phyloP scores from a whole-genome alignment of 2,797 vertebrate genomes.

The Poecilia wingei region DNA sequence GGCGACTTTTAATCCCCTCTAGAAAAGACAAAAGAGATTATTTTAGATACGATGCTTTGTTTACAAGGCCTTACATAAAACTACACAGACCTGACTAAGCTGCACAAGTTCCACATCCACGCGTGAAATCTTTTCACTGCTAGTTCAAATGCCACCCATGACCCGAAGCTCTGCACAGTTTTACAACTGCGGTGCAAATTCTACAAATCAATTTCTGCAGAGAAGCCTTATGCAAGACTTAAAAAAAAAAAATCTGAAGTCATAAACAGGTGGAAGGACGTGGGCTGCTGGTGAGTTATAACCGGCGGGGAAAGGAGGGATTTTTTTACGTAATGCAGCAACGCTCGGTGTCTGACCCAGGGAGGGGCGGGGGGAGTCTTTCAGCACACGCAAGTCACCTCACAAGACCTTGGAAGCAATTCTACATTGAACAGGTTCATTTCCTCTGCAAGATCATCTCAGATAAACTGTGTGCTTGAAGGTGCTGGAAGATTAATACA shows the following conservation, averaged over 20 bases:
- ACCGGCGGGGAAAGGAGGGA: constrained; percentile 37
- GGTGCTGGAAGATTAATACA: constrained; percentile 51
- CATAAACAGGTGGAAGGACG: constrained; percentile 23
- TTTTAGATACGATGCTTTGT: background rate
- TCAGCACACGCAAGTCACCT: constrained; percentile 61
- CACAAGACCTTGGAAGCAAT: constrained; percentile 50
- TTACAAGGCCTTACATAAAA: background rate
- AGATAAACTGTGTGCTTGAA: constrained; percentile 46
- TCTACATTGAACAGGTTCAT: constrained; percentile 52
- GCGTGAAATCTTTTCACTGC: background rate
- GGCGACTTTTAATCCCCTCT: background rate
- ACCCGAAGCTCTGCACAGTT: constrained; percentile 18
- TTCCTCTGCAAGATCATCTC: constrained; percentile 42
- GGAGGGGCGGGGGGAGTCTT: background rate
- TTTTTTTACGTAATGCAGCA: constrained; percentile 52
- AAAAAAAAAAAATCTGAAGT: constrained; percentile 5
- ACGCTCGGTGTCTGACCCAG: constrained; percentile 53
- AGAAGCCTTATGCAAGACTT: constrained; percentile 40
- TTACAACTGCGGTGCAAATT: constrained; percentile 15
- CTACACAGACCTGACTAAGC: background rate
- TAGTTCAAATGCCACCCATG: constrained; percentile 25
- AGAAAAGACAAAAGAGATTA: background rate
- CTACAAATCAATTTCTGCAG: constrained; percentile 32
- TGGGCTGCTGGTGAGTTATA: constrained; percentile 57
- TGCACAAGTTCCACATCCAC: background rate